Percentiles rank a stretch among this genome's conserved stretches.
phyloP scores from a whole-genome alignment of 2,888 invertebrate species.

The Phengaris alcon region DNA sequence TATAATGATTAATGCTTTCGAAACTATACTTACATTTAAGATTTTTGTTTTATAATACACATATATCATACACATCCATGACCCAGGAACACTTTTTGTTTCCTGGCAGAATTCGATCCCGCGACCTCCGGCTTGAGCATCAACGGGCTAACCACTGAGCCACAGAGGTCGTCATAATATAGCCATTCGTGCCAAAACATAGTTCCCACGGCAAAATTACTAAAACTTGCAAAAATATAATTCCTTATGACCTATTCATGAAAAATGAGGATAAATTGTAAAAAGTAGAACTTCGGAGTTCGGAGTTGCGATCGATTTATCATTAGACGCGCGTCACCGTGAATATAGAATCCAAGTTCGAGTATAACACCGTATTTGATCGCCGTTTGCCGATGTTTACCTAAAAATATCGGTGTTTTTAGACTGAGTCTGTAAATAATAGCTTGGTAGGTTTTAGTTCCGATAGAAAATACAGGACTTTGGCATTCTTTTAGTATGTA shows the following conservation, averaged over 20 bases:
- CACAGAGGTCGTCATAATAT: no score
- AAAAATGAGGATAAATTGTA: constrained; percentile 10
- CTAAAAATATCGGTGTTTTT: background rate
- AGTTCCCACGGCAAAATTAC: background rate
- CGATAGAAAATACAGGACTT: no score
- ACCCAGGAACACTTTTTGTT: no score
- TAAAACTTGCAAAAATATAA: no score
- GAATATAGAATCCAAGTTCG: background rate
- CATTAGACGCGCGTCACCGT: constrained; percentile 14
- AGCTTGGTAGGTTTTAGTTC: background rate
- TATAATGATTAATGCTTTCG: no score
- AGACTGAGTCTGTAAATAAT: background rate
- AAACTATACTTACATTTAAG: no score
- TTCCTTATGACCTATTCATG: background rate
- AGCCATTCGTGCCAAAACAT: background rate
- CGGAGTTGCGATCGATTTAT: constrained; percentile 19
- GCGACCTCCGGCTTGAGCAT: no score
- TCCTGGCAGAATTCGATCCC: no score
- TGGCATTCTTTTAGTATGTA: no score
- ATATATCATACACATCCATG: no score
- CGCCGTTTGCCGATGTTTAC: background rate
- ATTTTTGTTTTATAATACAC: no score
- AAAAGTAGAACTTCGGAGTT: constrained; percentile 19
- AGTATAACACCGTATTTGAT: background rate
- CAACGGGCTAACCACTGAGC: no score